Percentiles rank a stretch among this genome's conserved stretches.
These are phyloP conservation scores for Acronicta leporina DNA, from an alignment of 2,888 invertebrate genomes.

Conservation along the genomic window DNA sequence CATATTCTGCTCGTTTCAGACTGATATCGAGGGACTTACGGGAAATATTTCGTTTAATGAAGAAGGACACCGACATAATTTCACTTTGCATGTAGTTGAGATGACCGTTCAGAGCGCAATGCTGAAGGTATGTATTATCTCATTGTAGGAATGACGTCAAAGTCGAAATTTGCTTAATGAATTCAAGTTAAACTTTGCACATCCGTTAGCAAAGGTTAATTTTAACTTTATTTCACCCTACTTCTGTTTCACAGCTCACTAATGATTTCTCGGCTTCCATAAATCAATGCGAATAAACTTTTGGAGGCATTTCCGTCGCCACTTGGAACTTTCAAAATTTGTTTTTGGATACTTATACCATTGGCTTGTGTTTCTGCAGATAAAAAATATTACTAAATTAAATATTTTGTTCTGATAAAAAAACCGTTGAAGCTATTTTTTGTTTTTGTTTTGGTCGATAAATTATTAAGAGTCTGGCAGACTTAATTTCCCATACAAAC, in stretches of 20 bases:
- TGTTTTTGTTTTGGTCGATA: no score
- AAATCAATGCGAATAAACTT: slow-evolving; percentile 69
- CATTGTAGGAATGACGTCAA: not conserved
- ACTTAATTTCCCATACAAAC: no score
- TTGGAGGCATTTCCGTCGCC: slow-evolving; percentile 56
- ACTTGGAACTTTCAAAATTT: slow-evolving; percentile 60
- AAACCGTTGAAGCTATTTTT: no score
- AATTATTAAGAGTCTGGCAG: no score
- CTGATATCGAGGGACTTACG: slow-evolving; percentile 96
- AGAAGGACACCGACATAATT: slow-evolving; percentile 96
- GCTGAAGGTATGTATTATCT: slow-evolving; percentile 91
- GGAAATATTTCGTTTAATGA: slow-evolving; percentile 97
- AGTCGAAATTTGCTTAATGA: slow-evolving; percentile 31
- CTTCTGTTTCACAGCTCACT: slow-evolving; percentile 63
- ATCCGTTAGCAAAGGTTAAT: slow-evolving; percentile 63
- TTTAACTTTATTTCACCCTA: slow-evolving; percentile 69
- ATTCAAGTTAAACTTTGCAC: slow-evolving; percentile 54
- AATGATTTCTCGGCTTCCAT: slow-evolving; percentile 70
- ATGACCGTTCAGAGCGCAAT: slow-evolving; percentile 98
- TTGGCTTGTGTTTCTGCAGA: slow-evolving; percentile 15
- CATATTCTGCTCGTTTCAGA: slow-evolving; percentile 85
- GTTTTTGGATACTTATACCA: slow-evolving; percentile 39
- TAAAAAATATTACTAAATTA: slow-evolving; percentile 8
- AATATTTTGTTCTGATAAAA: no score
- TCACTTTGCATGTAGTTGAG: slow-evolving; percentile 96